Evolutionary conservation across 2,113 vertebrate genomes (phyloP), one percentile per base, ranked within the genome.

Genomic region (Pelusios castaneus): DNA sequence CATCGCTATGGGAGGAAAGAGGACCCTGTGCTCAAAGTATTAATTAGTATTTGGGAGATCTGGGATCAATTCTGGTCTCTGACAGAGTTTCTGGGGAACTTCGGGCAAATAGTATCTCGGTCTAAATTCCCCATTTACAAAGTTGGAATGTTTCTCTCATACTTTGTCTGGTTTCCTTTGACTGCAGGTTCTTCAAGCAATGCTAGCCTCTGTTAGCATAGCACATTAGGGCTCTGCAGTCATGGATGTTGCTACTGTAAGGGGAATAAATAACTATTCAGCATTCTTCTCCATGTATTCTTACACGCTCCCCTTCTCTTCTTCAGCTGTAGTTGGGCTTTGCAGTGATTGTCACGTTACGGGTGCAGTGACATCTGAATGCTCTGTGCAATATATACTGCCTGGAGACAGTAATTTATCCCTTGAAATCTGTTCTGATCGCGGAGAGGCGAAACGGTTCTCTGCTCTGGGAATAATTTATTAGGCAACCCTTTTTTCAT

Each of bases 401-500:
- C 88, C 88, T 96, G 1, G 0, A 91, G 93, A 94, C 0, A 0
- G 91, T 92, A 89, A 96, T 94, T 95, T 51, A 6, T 94, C 94
- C 94, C 95, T 95, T 90, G 91, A 91, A 92, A 94, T 91, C 41
- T 90, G 52, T 88, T 75, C 75, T 96, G 73, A 94, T 96, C 90
- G 92, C 96, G 89, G 87, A 51, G 2, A 0, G 87, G 89, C 89
- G 58, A 95, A 92, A 82, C 29, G 63, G 81, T 87, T 91, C 80
- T 75, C 91, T 88, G 73, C 58, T 85, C 49, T 75, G 58, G 24
- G 90, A 95, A 96, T 96, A 97, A 93, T 31, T 87, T 82, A 88
- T 97, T 96, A 94, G 84, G 92, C 93, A 96, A 96, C 87, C 89
- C 51, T 85, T 96, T 94, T 90, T 95, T 79, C 90, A 82, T 90